These are phyloP conservation scores for Scolopax mira DNA, from an alignment of 2,113 vertebrate species.

Conservation along the genomic window DNA sequence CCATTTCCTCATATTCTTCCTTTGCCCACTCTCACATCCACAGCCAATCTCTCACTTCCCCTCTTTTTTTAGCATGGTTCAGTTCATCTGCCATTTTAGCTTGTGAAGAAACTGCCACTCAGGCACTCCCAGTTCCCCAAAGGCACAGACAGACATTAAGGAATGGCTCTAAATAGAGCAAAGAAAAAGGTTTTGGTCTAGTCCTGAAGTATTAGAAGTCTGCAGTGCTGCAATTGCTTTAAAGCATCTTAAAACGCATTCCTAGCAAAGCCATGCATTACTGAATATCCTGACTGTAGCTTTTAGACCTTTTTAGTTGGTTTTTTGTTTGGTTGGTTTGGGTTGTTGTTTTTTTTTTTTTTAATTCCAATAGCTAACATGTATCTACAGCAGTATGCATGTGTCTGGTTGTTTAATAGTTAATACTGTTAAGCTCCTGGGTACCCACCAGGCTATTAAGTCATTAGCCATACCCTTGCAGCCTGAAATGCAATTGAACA, in stretches of 20 bases:
- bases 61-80: background rate
- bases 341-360: too few relatives aligned
- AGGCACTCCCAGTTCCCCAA: background rate
- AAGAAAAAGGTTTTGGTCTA: background rate
- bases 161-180: background rate
- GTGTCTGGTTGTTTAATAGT: background rate
- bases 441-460: background rate
- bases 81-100: background rate
- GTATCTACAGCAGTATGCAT: background rate
- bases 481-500: background rate
- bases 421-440: background rate
- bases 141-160: background rate
- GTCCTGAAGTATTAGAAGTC: background rate
- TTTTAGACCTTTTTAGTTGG: background rate
- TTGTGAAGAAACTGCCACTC: background rate
- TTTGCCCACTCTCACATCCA: conserved; percentile 4
- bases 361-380: background rate
- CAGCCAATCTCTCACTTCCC: background rate
- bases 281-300: background rate
- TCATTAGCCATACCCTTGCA: background rate
- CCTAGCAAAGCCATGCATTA: background rate
- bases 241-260: background rate
- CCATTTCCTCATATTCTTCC: background rate
- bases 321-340: too few relatives aligned
- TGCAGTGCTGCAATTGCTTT: background rate